Evolutionary conservation across 2,797 vertebrate genomes (phyloP).

Genomic region (Sarcophilus harrisii): DNA sequence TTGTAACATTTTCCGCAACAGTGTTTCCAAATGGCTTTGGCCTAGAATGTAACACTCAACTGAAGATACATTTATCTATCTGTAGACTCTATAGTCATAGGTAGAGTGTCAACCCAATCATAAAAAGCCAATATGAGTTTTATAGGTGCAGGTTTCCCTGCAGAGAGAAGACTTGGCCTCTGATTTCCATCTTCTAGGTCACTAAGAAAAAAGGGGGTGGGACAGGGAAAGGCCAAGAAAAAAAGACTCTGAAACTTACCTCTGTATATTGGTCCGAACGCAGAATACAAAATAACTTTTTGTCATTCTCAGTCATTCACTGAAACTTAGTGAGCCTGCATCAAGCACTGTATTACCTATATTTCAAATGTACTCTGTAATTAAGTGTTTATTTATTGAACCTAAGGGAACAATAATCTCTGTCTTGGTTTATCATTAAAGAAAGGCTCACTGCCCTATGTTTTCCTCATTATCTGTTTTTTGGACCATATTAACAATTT

Average conservation of each 20-base stretch:
- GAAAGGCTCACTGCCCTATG: neutral
- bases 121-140: neutral
- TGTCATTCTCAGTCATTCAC: neutral
- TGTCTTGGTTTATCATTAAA: neutral
- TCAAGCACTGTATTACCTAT: neutral
- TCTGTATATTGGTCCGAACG: neutral
- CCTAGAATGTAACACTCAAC: neutral
- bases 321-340: neutral
- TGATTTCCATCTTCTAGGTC: neutral
- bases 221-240: neutral
- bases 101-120: neutral
- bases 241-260: neutral
- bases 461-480: neutral
- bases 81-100: neutral
- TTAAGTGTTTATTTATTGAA: neutral
- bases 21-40: neutral
- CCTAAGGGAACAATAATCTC: neutral
- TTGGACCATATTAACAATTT: neutral
- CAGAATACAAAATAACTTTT: neutral
- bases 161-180: neutral
- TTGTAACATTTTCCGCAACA: neutral
- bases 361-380: neutral
- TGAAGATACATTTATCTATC: neutral
- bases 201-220: neutral
- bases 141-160: neutral